These are phyloP conservation scores for Thymelicus lineola DNA, from an alignment of 2,888 invertebrate genomes.

Conservation along the genomic window DNA sequence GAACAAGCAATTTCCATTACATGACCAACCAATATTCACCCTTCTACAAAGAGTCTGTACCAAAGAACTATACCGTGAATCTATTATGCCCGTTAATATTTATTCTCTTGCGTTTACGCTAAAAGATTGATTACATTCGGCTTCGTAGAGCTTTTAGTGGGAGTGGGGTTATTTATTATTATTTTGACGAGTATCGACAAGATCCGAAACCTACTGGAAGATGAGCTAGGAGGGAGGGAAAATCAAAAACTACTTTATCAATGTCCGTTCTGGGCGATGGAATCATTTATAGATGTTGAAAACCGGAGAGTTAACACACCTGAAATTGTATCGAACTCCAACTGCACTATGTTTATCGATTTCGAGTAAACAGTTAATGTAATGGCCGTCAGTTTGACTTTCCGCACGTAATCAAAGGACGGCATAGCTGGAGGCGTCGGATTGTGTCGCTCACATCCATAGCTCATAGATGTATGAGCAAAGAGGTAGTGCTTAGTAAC, in stretches of 20 bases:
- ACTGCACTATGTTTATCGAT: neutral
- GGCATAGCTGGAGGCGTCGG: too few relatives aligned
- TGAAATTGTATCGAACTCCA: constrained; percentile 11
- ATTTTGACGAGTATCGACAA: constrained; percentile 42
- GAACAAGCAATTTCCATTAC: constrained; percentile 23
- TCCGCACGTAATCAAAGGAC: neutral
- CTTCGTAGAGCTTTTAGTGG: constrained; percentile 32
- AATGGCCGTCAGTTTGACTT: neutral
- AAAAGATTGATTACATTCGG: constrained; percentile 39
- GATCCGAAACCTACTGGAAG: constrained; percentile 29
- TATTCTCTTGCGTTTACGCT: constrained; percentile 27
- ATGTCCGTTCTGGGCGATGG: constrained; percentile 22
- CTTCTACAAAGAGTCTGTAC: constrained; percentile 9
- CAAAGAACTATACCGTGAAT: constrained; percentile 27
- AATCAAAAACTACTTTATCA: constrained; percentile 38
- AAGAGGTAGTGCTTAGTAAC: too few relatives aligned
- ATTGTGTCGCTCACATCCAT: too few relatives aligned
- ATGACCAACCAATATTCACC: constrained; percentile 15
- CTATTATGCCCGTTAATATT: constrained; percentile 37
- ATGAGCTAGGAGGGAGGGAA: constrained; percentile 33
- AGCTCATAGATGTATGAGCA: too few relatives aligned
- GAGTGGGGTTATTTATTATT: constrained; percentile 40
- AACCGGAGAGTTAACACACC: neutral
- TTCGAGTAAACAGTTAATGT: neutral
- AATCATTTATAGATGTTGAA: constrained; percentile 33